Conservation (phyloP, 1,140 invertebrate genomes). For the Drosophila kanapiae region DNA sequence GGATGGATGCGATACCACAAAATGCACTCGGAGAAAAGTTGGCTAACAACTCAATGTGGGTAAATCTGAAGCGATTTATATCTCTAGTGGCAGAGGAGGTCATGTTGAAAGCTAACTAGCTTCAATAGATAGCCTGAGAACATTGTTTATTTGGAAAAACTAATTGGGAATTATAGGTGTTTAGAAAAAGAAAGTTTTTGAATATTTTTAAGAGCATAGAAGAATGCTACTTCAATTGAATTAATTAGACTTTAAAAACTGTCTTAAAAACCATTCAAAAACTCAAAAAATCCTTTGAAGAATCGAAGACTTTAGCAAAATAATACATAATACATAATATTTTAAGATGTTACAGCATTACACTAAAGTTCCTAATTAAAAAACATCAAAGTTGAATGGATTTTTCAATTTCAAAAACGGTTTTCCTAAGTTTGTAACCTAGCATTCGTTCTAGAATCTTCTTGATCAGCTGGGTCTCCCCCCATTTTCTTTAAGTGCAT, state of each 20-base stretch:
- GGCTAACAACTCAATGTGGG: background rate
- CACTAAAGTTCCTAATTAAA: too few species aligned
- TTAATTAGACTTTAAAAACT: background rate
- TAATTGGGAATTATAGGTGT: background rate
- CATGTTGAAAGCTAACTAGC: background rate
- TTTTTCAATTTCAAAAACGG: too few species aligned
- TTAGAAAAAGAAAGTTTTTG: background rate
- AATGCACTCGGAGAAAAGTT: constrained; percentile 6
- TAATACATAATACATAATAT: too few species aligned
- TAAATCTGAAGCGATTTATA: background rate
- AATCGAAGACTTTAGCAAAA: too few species aligned
- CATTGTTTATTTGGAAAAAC: background rate
- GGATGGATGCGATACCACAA: constrained; percentile 34
- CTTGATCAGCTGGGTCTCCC: background rate
- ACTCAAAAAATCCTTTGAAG: background rate
- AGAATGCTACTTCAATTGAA: background rate
- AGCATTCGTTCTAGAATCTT: background rate
- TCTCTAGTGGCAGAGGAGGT: background rate
- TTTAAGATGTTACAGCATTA: too few species aligned
- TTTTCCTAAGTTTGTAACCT: background rate
- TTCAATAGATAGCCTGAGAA: background rate
- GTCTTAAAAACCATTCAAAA: too few species aligned
- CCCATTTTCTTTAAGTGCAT: constrained; percentile 12
- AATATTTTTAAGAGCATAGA: background rate
- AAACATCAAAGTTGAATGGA: too few species aligned